These are phyloP conservation scores for Apus apus DNA, from an alignment of 2,113 vertebrate genomes.

Conservation along the genomic window DNA sequence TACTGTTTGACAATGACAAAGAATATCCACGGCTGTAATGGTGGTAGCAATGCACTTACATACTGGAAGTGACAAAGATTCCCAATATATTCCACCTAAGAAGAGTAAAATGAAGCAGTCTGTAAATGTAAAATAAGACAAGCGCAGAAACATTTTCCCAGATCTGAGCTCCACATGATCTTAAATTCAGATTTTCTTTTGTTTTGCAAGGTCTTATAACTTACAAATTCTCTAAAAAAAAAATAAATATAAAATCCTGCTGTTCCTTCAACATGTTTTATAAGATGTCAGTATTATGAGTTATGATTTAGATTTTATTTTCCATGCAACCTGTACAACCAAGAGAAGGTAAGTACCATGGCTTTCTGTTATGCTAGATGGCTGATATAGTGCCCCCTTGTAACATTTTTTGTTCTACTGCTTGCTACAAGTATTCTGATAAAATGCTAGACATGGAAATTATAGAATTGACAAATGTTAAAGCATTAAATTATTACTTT, in stretches of 20 bases:
- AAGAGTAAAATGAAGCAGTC: not conserved
- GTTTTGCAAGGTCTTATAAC: not conserved
- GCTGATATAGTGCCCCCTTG: not conserved
- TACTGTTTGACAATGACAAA: not conserved
- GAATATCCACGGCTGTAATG: not conserved
- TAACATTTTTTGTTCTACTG: not conserved
- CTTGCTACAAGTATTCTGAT: not conserved
- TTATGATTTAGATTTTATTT: not conserved
- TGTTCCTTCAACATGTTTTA: not conserved
- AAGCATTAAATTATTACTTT: not conserved
- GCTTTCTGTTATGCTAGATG: not conserved
- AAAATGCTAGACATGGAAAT: not conserved
- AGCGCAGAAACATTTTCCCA: not conserved
- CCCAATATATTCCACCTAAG: not conserved
- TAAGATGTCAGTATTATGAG: not conserved
- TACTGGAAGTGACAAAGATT: not conserved
- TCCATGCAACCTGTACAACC: not conserved
- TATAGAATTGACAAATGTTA: not conserved
- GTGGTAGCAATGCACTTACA: not conserved
- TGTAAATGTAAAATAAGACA: not conserved
- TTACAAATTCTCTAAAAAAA: not conserved
- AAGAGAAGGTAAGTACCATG: not conserved
- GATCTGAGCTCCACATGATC: not conserved
- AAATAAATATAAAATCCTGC: not conserved
- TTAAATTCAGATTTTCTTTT: not conserved